Base-by-base conservation (phyloP, 2,797 vertebrate genomes). In the Enteromius anoplus region DNA sequence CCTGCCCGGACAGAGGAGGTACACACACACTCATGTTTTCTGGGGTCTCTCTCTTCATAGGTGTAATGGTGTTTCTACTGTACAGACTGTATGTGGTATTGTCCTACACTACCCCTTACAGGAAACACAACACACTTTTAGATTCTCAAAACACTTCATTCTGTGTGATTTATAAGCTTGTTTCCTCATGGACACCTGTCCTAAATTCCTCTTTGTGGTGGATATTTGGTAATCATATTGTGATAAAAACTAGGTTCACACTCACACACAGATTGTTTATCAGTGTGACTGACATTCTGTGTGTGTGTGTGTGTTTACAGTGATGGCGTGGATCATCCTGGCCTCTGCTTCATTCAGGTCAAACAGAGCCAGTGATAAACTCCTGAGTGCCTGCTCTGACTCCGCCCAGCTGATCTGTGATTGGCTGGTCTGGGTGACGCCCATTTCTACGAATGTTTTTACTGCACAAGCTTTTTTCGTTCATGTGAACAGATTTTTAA, bases 1-100 rank as follows among this genome's bases (percentile, higher is more conserved):
- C 58, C 91, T 99, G 42, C 95, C 92, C 14, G 96, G 95, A 83
- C 53, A 79, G 34, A 82, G 21, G 29, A 90, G 92, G 95, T 96
- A 88, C 11, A 4, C 66, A 34, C 5, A 1, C 34, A 3, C 70
- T 4, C 11, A 5, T 37, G n/a, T n/a, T n/a, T n/a, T n/a, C n/a
- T n/a, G n/a, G n/a, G n/a, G n/a, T n/a, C n/a, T n/a, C n/a, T n/a
- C n/a, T n/a, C n/a, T n/a, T n/a, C n/a, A n/a, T n/a, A n/a, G n/a
- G n/a, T n/a, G n/a, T n/a, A n/a, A n/a, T n/a, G n/a, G n/a, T n/a
- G n/a, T n/a, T n/a, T n/a, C n/a, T n/a, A n/a, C n/a, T n/a, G n/a
- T n/a, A n/a, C n/a, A n/a, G n/a, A n/a, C n/a, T n/a, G n/a, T n/a
- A n/a, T n/a, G n/a, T n/a, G n/a, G n/a, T n/a, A n/a, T n/a, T n/a